These are phyloP conservation scores for Cacoxenus indagator DNA, from an alignment of 2,888 invertebrate species.

Conservation along the genomic window DNA sequence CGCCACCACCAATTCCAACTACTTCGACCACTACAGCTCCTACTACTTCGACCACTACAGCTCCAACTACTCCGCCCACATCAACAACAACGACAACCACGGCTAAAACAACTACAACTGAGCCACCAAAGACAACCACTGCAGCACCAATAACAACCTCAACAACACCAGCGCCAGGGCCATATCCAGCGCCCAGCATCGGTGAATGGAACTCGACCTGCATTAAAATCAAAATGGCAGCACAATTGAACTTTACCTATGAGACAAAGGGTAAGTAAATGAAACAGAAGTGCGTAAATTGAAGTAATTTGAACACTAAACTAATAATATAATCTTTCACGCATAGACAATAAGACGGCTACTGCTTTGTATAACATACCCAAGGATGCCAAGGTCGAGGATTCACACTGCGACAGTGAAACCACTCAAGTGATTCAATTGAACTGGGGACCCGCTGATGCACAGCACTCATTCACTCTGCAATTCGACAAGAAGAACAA, in stretches of 20 bases:
- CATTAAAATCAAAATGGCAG: conserved; percentile 77
- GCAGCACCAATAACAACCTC: conserved; percentile 59
- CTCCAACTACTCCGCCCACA: conserved; percentile 55
- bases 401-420: conserved; percentile 68
- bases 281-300: too few relatives aligned
- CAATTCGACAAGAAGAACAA: conserved; percentile 70
- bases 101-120: conserved; percentile 60
- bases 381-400: conserved; percentile 62
- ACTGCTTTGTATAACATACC: conserved; percentile 71
- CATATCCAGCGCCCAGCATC: conserved; percentile 63
- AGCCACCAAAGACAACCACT: conserved; percentile 51
- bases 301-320: background rate
- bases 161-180: conserved; percentile 62
- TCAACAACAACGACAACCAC: conserved; percentile 68
- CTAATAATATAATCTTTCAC: background rate
- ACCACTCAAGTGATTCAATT: conserved; percentile 71
- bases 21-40: conserved; percentile 31
- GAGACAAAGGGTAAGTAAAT: conserved; percentile 57
- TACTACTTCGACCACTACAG: conserved; percentile 26
- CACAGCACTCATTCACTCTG: conserved; percentile 62
- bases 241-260: conserved; percentile 75
- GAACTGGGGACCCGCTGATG: conserved; percentile 52
- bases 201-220: conserved; percentile 77
- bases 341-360: conserved; percentile 64
- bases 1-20: conserved; percentile 52